Base-by-base conservation (phyloP, 2,113 vertebrate genomes). In the Pelecanus crispus region DNA sequence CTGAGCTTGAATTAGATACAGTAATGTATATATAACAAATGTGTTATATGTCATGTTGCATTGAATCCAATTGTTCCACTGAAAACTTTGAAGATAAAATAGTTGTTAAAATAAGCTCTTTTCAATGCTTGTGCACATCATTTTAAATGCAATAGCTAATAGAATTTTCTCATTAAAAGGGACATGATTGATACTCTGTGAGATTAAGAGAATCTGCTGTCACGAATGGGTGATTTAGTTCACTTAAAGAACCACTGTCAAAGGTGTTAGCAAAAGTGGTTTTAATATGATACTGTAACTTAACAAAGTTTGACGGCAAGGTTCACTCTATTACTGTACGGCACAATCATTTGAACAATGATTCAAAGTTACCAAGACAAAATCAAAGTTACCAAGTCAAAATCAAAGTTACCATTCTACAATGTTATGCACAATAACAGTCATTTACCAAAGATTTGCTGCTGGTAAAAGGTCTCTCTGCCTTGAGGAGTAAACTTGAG, bases 61-160 rank as follows among this genome's bases (percentile, higher is more conserved):
- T 58, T 91, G 49, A 97, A 92, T 91, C n/a, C 66, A 93, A 92
- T 80, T 95, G 92, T 94, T 96, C 59, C 90, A 78, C 65, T 94
- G 93, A 95, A 85, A 91, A 50, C n/a, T 40, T 36, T 83, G 45
- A 65, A 92, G 58, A 87, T 84, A 82, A 96, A 93, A 86, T 81
- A 63, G 34, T 24, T 86, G 31, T 34, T 91, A 95, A 96, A 97
- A 87, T 89, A 68, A 72, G 4, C 20, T 93, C 25, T 93, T 98
- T 82, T 50, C 58, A 91, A 50, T 56, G 26, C 78, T 92, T 94
- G 93, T 79, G 68, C 17, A 17, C 63, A 75, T 81, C 2, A 82
- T 94, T 86, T 96, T 7, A 82, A 95, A 92, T 86, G n/a, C 11
- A 96, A 63, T 62, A 92, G 31, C 31, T 92, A 93, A 86, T 70